These are phyloP conservation scores for Patagioenas fasciata DNA, from an alignment of 2,113 vertebrate genomes.

Conservation along the genomic window DNA sequence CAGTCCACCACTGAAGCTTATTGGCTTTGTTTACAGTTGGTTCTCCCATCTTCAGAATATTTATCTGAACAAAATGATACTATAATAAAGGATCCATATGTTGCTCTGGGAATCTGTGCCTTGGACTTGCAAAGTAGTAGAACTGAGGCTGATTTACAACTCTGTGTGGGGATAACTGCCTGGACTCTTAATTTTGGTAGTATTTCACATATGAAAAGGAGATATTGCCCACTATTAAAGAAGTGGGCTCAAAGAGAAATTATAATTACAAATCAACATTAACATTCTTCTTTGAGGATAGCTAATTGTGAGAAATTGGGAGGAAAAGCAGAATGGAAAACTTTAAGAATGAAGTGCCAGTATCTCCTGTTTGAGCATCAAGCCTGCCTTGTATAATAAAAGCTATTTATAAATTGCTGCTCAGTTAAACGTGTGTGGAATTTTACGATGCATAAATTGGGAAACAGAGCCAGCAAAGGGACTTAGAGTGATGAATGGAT, in stretches of 20 bases:
- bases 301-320: background rate
- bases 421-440: conserved; percentile 41
- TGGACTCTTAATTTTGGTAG: background rate
- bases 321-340: conserved; percentile 9
- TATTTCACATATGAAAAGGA: background rate
- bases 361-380: conserved; percentile 9
- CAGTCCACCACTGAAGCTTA: background rate
- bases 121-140: background rate
- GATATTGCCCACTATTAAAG: background rate
- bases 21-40: background rate
- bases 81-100: background rate
- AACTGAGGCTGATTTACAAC: background rate
- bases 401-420: conserved; percentile 56
- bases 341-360: background rate
- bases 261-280: background rate
- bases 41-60: background rate
- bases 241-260: background rate
- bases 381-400: conserved; percentile 42
- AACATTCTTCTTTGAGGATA: background rate
- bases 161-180: background rate
- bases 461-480: background rate
- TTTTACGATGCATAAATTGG: conserved; percentile 23
- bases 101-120: background rate
- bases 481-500: conserved; percentile 36
- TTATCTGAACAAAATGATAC: background rate